These are phyloP conservation scores for Anomalospiza imberbis DNA, from an alignment of 2,797 vertebrate species.

Conservation along the genomic window DNA sequence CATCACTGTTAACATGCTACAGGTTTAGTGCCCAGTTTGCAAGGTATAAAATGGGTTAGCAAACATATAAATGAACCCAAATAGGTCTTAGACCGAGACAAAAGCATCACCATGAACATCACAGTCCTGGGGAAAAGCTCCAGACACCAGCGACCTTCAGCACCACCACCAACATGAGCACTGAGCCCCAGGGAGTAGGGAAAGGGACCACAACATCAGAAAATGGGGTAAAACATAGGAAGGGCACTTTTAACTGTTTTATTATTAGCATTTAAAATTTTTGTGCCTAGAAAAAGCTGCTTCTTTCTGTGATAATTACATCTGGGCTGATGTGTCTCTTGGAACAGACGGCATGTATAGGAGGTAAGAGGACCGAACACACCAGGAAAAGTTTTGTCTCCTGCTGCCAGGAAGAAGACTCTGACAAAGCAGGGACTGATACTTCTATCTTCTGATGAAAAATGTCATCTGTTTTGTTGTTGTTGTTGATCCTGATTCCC, in stretches of 20 bases:
- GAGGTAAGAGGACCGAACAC: not conserved
- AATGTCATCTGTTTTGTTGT: not conserved
- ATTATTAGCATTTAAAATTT: not conserved
- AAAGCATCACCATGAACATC: not conserved
- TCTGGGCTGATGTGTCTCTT: not conserved
- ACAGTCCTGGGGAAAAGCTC: not conserved
- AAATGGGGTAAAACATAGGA: not conserved
- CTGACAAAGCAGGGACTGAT: not conserved
- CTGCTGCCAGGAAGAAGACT: not conserved
- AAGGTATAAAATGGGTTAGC: not conserved
- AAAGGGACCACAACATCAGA: not conserved
- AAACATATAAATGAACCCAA: not conserved
- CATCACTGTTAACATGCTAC: not conserved
- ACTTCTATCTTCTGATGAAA: not conserved
- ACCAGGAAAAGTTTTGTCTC: not conserved
- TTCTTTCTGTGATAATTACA: not conserved
- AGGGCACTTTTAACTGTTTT: not conserved
- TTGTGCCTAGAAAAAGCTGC: not conserved
- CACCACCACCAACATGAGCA: not conserved
- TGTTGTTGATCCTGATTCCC: not conserved
- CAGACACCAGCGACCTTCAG: not conserved
- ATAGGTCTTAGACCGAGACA: not conserved
- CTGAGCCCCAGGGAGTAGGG: accelerated
- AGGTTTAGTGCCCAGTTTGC: not conserved
- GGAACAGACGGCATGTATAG: not conserved